Evolutionary conservation across 2,113 vertebrate genomes (phyloP).

Genomic region (Cacatua alba): DNA sequence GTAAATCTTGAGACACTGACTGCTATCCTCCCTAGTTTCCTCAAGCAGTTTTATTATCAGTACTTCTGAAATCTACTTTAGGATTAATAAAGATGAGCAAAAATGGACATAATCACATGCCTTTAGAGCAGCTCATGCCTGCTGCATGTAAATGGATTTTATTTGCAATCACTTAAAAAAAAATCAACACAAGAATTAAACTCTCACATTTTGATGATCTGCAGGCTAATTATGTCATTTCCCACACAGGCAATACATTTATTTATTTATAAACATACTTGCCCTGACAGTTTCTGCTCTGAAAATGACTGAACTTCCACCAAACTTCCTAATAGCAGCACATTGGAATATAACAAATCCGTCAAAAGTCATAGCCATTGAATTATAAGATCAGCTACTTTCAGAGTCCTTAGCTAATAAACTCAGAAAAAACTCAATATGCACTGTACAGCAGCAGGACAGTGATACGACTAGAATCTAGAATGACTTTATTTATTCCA

Average conservation of each 20-base stretch:
- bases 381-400: neutral
- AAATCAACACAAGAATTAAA: neutral
- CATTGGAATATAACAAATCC: neutral
- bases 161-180: neutral
- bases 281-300: neutral
- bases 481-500: neutral
- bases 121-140: neutral
- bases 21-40: neutral
- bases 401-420: neutral
- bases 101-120: neutral
- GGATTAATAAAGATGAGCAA: neutral
- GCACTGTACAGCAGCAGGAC: neutral
- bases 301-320: neutral
- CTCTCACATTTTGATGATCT: neutral
- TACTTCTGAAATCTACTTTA: neutral
- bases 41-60: neutral
- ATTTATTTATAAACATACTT: neutral
- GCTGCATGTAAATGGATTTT: neutral
- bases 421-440: neutral
- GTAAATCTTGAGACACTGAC: neutral
- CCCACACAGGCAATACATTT: neutral
- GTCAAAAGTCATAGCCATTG: neutral
- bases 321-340: neutral
- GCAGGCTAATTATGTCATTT: neutral
- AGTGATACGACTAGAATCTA: neutral